A percentile compares a stretch with the other conserved stretches of the same genome.
Evolutionary conservation across 2,113 vertebrate genomes (phyloP).

Genomic region (Siphamia tubifer): DNA sequence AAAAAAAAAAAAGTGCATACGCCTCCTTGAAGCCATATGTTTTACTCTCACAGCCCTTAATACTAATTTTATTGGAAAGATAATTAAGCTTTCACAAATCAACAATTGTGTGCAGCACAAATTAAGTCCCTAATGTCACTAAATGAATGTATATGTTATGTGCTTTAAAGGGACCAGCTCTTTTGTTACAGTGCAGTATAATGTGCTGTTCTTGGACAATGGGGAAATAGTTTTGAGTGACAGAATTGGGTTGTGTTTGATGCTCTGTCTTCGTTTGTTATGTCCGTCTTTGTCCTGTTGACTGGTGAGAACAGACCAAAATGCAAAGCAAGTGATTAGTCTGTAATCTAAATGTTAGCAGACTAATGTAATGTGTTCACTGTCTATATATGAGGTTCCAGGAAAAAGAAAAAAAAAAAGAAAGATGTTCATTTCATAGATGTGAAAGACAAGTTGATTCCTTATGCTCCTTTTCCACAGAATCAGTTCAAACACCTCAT

Average conservation of each 20-base stretch:
- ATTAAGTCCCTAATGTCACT: neutral
- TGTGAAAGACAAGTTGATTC: too few relatives aligned
- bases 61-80: too few relatives aligned
- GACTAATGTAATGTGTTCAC: too few relatives aligned
- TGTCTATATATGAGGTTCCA: neutral
- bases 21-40: too few relatives aligned
- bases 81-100: neutral
- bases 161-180: neutral
- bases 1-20: too few relatives aligned
- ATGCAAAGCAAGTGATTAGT: neutral
- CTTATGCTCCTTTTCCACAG: too few relatives aligned
- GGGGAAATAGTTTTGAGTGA: constrained; percentile 2
- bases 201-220: neutral
- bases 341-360: too few relatives aligned
- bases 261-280: constrained; percentile 6
- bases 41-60: too few relatives aligned
- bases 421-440: too few relatives aligned
- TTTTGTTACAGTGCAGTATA: neutral
- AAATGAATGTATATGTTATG: neutral
- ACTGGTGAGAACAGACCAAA: neutral
- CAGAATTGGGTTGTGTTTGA: constrained; percentile 14
- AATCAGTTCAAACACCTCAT: too few relatives aligned
- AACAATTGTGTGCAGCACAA: neutral
- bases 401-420: too few relatives aligned
- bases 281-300: neutral